Percentiles rank a stretch among this genome's conserved stretches.
These are phyloP conservation scores for Drosophila planitibia DNA, from an alignment of 2,888 invertebrate genomes.

Conservation along the genomic window DNA sequence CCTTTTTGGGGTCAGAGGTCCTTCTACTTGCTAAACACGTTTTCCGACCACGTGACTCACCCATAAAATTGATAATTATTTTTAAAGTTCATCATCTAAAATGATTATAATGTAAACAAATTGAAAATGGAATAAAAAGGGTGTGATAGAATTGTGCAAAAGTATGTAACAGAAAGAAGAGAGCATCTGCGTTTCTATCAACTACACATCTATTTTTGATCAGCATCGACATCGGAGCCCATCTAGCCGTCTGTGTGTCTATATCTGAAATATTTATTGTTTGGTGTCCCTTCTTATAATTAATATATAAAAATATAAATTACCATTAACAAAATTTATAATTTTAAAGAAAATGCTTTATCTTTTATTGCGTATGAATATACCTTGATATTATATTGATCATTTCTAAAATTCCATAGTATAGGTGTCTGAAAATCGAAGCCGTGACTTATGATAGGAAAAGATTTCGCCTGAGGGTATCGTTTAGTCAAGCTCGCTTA, in stretches of 20 bases:
- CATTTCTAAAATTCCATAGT: neutral
- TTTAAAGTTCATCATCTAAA: neutral
- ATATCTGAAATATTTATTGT: neutral
- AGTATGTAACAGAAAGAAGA: neutral
- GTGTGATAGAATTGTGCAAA: neutral
- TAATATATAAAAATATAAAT: neutral
- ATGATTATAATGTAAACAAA: neutral
- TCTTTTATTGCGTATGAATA: neutral
- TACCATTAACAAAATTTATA: neutral
- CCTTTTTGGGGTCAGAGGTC: neutral
- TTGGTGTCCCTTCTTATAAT: neutral
- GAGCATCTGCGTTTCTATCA: neutral
- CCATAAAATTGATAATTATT: neutral
- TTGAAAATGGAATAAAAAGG: neutral
- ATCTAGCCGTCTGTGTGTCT: neutral
- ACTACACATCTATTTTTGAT: neutral
- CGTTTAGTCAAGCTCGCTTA: neutral
- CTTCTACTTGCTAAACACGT: neutral
- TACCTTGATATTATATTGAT: neutral
- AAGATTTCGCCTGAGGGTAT: neutral
- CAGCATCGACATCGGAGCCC: neutral
- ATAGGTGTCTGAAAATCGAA: neutral
- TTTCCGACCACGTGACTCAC: neutral
- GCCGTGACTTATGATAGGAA: neutral
- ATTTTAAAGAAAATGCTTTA: neutral